Evolutionary conservation across 1,140 invertebrate species (phyloP).

Genomic region (Trichonephila clavipes): DNA sequence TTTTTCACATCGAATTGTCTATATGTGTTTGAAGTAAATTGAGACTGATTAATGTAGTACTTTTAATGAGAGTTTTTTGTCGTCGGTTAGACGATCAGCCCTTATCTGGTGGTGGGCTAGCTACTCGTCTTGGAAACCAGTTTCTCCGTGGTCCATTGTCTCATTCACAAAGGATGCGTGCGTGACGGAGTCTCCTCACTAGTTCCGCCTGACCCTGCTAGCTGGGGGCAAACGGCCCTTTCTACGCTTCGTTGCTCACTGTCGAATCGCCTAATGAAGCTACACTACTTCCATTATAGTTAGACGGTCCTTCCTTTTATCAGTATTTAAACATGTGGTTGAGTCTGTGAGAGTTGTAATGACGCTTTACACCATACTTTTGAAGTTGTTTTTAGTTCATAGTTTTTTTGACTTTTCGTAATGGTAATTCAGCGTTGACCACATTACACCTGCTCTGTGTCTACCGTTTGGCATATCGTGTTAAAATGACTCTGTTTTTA

Average conservation of each 20-base stretch:
- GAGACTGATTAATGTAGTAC: slow-evolving; percentile 34
- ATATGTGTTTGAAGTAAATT: not conserved
- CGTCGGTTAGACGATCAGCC: slow-evolving; percentile 5
- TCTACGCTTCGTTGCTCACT: slow-evolving; percentile 58
- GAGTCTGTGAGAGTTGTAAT: slow-evolving; percentile 11
- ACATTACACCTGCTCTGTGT: not conserved
- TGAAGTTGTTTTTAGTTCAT: not conserved
- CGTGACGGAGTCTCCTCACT: slow-evolving; percentile 65
- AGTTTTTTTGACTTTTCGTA: not conserved
- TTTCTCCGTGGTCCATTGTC: slow-evolving; percentile 69
- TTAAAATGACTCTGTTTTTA: not conserved
- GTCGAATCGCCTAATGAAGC: slow-evolving; percentile 60
- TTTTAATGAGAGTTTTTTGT: slow-evolving; percentile 54
- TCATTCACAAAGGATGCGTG: slow-evolving; percentile 74
- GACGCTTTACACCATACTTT: slow-evolving; percentile 20
- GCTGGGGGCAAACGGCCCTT: slow-evolving; percentile 74
- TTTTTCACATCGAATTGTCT: not conserved
- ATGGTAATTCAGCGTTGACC: slow-evolving; percentile 1
- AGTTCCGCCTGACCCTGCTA: slow-evolving; percentile 76
- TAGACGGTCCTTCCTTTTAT: slow-evolving; percentile 45
- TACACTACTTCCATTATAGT: slow-evolving; percentile 56
- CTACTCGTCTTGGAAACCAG: slow-evolving; percentile 70
- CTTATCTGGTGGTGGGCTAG: slow-evolving; percentile 4
- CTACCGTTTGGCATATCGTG: not conserved
- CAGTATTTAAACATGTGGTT: slow-evolving; percentile 35